These are phyloP conservation scores for Aurelia coerulea DNA, from an alignment of 30 jellyfish, hydroid and myxozoan genomes.

Conservation along the genomic window DNA sequence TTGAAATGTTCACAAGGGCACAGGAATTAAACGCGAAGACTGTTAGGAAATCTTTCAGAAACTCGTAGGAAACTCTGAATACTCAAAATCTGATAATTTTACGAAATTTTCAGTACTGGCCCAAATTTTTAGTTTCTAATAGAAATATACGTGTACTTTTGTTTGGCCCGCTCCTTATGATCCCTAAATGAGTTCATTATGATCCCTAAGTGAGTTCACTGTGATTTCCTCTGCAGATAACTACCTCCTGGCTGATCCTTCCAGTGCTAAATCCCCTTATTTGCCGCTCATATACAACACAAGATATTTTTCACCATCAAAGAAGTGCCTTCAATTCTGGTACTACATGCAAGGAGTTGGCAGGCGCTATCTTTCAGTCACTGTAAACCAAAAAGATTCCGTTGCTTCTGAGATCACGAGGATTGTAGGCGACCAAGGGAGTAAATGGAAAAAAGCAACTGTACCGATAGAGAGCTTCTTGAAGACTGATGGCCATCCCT, in stretches of 20 bases:
- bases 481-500: slow-evolving; percentile 11
- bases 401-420: slow-evolving; percentile 20
- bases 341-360: slow-evolving; percentile 61
- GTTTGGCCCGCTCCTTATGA: too few relatives aligned
- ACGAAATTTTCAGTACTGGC: too few relatives aligned
- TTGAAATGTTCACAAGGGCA: too few relatives aligned
- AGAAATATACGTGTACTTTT: too few relatives aligned
- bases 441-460: slow-evolving; percentile 55
- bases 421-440: slow-evolving; percentile 57
- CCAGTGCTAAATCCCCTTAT: slow-evolving; percentile 45
- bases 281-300: slow-evolving; percentile 41
- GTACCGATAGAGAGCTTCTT: slow-evolving; percentile 30
- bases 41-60: too few relatives aligned
- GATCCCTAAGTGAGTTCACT: too few relatives aligned
- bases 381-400: slow-evolving; percentile 27
- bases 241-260: slow-evolving; percentile 57
- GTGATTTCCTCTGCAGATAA: slow-evolving; percentile 9
- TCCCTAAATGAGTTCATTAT: too few relatives aligned
- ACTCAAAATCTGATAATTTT: too few relatives aligned
- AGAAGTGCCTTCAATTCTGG: slow-evolving; percentile 65
- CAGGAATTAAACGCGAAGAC: too few relatives aligned
- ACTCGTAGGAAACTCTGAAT: too few relatives aligned
- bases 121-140: too few relatives aligned
- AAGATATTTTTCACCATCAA: slow-evolving; percentile 41
- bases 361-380: slow-evolving; percentile 33